phyloP scores from a whole-genome alignment of 2,113 vertebrate species.

The Sula dactylatra region DNA sequence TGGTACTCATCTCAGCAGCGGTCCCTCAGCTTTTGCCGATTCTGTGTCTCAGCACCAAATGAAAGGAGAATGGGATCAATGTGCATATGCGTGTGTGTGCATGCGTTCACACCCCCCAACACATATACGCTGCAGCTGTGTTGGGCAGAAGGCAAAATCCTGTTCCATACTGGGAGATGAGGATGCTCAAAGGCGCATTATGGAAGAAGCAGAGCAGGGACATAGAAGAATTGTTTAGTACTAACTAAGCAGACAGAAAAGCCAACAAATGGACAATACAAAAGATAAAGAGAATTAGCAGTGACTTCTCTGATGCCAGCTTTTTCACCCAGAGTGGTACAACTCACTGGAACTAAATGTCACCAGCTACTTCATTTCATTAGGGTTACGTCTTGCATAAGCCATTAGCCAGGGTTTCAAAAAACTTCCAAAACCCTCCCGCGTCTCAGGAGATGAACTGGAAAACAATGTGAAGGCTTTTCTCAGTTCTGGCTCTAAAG shows the following conservation, averaged over 20 bases:
- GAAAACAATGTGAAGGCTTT: not conserved
- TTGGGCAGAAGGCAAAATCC: not conserved
- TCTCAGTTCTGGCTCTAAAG: not conserved
- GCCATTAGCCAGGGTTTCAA: not conserved
- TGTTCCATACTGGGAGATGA: not conserved
- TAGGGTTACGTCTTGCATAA: not conserved
- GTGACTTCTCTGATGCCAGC: not conserved
- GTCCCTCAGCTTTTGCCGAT: not conserved
- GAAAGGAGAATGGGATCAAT: not conserved
- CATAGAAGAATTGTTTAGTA: not conserved
- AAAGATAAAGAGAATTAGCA: not conserved
- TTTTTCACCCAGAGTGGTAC: not conserved
- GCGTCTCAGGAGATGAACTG: not conserved
- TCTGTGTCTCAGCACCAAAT: not conserved
- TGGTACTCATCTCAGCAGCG: not conserved
- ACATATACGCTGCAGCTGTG: rapidly evolving
- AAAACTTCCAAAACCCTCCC: not conserved
- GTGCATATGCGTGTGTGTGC: too few species aligned
- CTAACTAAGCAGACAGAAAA: not conserved
- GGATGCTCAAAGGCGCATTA: not conserved
- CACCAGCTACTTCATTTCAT: not conserved
- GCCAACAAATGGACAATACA: not conserved
- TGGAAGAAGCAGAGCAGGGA: not conserved
- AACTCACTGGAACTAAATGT: not conserved
- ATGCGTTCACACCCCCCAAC: not conserved